Evolutionary conservation across 2,113 vertebrate genomes (phyloP).

Genomic region (Solenodon paradoxus): DNA sequence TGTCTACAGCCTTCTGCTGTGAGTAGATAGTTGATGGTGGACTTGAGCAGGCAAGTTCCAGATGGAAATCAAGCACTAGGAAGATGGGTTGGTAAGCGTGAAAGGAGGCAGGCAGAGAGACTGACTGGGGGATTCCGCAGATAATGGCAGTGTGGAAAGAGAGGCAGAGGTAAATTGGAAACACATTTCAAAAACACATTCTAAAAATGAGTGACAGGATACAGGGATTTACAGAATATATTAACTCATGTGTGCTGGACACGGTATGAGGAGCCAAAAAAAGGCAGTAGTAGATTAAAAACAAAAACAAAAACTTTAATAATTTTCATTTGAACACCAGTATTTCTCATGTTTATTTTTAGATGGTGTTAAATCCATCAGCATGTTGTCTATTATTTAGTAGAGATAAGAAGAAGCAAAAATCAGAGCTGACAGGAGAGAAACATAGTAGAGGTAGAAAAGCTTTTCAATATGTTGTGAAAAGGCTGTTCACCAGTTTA

Average conservation of each 20-base stretch:
- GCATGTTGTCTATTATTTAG: not conserved
- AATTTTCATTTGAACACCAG: not conserved
- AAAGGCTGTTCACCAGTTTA: not conserved
- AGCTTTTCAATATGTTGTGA: constrained; percentile 10
- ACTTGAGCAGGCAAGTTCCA: not conserved
- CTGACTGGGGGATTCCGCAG: not conserved
- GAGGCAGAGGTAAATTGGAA: not conserved
- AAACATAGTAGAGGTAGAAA: not conserved
- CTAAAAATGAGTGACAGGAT: not conserved
- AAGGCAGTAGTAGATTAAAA: too few relatives aligned
- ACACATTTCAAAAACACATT: not conserved
- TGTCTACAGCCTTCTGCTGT: not conserved
- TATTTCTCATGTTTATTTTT: not conserved
- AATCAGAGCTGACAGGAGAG: not conserved
- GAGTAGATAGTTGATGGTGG: not conserved
- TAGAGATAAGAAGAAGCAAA: not conserved
- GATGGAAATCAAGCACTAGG: not conserved
- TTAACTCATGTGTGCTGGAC: not conserved
- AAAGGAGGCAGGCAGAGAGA: not conserved
- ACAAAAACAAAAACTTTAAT: too few relatives aligned
- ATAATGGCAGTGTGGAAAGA: too few relatives aligned
- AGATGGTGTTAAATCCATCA: not conserved
- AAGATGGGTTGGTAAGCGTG: not conserved
- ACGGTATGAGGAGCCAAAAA: too few relatives aligned
- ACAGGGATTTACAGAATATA: not conserved